Conservation (phyloP, 2,113 vertebrate species). For the Phocoena sinus region DNA sequence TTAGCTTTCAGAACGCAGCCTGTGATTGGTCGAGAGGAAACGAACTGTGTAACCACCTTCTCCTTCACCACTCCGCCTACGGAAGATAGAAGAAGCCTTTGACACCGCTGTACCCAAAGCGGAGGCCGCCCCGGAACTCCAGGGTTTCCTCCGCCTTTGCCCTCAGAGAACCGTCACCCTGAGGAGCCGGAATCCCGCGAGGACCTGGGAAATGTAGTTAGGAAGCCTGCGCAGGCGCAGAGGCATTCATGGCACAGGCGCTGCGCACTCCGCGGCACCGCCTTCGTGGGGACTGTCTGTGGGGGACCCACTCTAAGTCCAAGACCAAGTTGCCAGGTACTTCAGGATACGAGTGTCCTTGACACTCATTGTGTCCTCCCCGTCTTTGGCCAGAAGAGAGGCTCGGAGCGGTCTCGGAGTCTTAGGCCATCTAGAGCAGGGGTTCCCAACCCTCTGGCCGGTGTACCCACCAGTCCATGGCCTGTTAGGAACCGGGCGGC, state of each 20-base stretch:
- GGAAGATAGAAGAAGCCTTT: not conserved
- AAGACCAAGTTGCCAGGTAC: not conserved
- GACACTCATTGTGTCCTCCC: not conserved
- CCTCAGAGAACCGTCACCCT: accelerated
- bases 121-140: not conserved
- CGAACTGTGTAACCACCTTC: not conserved
- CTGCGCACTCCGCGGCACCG: accelerated
- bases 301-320: not conserved
- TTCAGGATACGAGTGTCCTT: not conserved
- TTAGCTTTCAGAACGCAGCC: not conserved
- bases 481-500: too few relatives aligned
- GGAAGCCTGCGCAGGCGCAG: not conserved
- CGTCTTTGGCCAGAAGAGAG: not conserved
- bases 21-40: not conserved
- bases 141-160: not conserved
- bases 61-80: not conserved
- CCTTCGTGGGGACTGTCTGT: not conserved
- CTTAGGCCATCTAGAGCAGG: not conserved
- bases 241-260: not conserved
- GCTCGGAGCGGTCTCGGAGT: not conserved
- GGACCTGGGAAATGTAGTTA: not conserved
- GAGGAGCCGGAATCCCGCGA: not conserved
- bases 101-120: not conserved
- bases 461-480: too few relatives aligned
- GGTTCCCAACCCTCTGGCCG: too few relatives aligned